phyloP scores from a whole-genome alignment of 1,140 invertebrate genomes.

The Archegozetes longisetosus region DNA sequence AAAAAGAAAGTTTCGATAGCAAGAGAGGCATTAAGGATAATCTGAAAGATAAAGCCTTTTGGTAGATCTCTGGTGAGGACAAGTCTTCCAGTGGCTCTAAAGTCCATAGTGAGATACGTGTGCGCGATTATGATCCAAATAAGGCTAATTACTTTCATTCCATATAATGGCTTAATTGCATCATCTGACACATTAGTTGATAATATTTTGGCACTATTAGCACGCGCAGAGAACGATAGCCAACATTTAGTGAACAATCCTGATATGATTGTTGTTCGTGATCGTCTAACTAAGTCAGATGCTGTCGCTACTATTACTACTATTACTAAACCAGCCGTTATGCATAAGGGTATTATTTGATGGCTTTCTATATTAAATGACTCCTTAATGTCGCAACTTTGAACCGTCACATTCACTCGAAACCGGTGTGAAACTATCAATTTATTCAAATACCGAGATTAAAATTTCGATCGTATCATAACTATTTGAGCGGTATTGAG shows the following conservation, averaged over 20 bases:
- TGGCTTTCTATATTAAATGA: not conserved
- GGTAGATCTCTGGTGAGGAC: not conserved
- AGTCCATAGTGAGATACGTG: slow-evolving; percentile 4
- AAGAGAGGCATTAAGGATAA: not conserved
- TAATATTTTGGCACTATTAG: not conserved
- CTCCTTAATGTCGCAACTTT: not conserved
- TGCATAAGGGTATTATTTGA: not conserved
- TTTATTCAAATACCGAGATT: not conserved
- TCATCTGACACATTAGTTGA: not conserved
- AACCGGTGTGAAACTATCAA: not conserved
- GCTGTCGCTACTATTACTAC: not conserved
- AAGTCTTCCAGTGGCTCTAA: not conserved
- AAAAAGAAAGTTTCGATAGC: slow-evolving; percentile 12
- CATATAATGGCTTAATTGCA: not conserved
- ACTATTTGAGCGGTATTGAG: not conserved
- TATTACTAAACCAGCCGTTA: not conserved
- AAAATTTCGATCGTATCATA: not conserved
- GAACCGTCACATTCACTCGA: not conserved
- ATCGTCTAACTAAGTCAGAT: not conserved
- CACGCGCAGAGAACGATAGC: not conserved
- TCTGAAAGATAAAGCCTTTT: slow-evolving; percentile 3
- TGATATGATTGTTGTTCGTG: not conserved
- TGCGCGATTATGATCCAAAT: slow-evolving; percentile 6
- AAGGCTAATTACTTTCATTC: not conserved
- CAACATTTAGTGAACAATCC: not conserved